phyloP scores from a whole-genome alignment of 1,140 invertebrate species.

The Calephelis nemesis region DNA sequence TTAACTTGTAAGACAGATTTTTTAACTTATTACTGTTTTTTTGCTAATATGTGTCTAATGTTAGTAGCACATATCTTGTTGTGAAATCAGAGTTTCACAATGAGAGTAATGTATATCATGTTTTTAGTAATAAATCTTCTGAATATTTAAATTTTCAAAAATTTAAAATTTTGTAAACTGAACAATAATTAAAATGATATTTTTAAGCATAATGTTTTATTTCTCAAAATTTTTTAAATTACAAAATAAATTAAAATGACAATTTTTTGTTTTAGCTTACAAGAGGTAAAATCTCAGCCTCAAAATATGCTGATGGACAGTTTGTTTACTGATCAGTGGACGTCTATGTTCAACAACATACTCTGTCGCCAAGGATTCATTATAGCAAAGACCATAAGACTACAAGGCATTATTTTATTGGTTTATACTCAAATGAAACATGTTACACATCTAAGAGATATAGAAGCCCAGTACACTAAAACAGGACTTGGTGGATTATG shows the following conservation, averaged over 20 bases:
- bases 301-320: slow-evolving; percentile 90
- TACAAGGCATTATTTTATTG: slow-evolving; percentile 89
- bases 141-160: no score
- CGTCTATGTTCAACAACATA: slow-evolving; percentile 85
- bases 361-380: slow-evolving; percentile 87
- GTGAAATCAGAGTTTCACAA: no score
- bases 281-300: slow-evolving; percentile 94
- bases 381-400: slow-evolving; percentile 86
- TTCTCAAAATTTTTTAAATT: no score
- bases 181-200: no score
- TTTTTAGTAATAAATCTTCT: no score
- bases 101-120: no score
- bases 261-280: slow-evolving; percentile 81
- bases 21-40: no score
- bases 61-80: no score
- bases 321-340: slow-evolving; percentile 92
- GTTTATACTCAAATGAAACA: slow-evolving; percentile 89
- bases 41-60: no score
- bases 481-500: slow-evolving; percentile 94
- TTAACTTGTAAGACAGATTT: no score
- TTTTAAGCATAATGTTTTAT: no score
- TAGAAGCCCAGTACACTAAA: slow-evolving; percentile 91
- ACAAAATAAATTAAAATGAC: not conserved
- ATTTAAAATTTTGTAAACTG: no score
- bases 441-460: slow-evolving; percentile 87